A percentile compares a stretch with the other conserved stretches of the same genome.
Conservation (phyloP, 2,888 invertebrate species). For the Meiosimyza decipiens region DNA sequence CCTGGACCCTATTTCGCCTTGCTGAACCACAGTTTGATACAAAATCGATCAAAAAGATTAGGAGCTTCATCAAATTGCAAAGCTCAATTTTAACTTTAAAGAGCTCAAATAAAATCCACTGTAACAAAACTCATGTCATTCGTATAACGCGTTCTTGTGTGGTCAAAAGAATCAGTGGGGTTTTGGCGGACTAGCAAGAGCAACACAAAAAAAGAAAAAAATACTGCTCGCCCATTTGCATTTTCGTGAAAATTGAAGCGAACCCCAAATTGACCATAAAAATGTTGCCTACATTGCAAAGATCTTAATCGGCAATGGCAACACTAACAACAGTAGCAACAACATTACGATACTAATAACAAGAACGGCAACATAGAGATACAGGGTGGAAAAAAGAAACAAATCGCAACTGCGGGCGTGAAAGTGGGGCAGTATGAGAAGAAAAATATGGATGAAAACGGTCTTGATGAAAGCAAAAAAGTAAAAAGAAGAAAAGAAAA, state of each 20-base stretch:
- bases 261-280: slow-evolving; percentile 61
- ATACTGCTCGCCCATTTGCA: slow-evolving; percentile 7
- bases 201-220: no score
- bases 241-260: slow-evolving; percentile 44
- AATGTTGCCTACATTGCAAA: slow-evolving; percentile 64
- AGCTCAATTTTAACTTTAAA: no score
- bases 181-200: no score
- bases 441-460: neutral
- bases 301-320: slow-evolving; percentile 21
- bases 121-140: no score
- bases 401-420: slow-evolving; percentile 22
- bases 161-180: no score
- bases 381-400: neutral
- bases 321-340: slow-evolving; percentile 16
- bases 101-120: no score
- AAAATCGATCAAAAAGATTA: no score
- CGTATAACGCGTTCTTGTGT: no score
- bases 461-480: neutral
- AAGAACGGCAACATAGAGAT: neutral
- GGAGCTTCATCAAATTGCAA: no score
- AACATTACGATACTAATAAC: neutral
- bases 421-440: neutral
- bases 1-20: no score
- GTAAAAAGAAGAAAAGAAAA: neutral
- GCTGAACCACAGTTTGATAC: no score